Base-by-base conservation (phyloP, 2,888 invertebrate species). In the Hydrotaea cyrtoneurina region DNA sequence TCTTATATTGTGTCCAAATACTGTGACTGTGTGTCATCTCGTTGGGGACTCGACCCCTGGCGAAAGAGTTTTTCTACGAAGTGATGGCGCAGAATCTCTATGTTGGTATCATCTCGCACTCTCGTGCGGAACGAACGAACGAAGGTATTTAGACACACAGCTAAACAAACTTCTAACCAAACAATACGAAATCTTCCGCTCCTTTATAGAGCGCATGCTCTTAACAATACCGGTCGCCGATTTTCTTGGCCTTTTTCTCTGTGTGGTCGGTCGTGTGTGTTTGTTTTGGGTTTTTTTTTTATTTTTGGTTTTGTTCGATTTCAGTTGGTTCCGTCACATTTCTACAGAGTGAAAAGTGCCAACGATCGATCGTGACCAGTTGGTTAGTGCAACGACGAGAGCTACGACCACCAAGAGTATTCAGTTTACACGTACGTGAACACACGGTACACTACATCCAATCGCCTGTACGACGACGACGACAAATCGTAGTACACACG, bases 301-400 rank as follows among this genome's bases (percentile, higher is more conserved):
- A 13, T 23, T 31, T 83, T 77, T 73, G 72, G 26, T 31, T 71
- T 31, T 53, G 53, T 8, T 23, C 4, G 36, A 36, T 36, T 43
- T 46, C 21, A 15, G 19, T 2, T 75, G 73, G 85, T 85, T 82
- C 79, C 85, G 82, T 79, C 79, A 82, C 82, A 82, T 85, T 82
- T 85, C 81, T 84, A 84, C 75, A 62, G 75, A 84, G 84, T 84
- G 84, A 75, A 84, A 84, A 81, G 84, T 64, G 80, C 50, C 3
- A 31, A 4, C 31, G 7, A 31, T 31, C 50, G n/a, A 84, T 84
- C 84, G 84, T 84, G 84, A 84, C 84, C 81, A 76, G 84, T 84
- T 72, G 71, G 84, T 84, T 81, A 84, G 75, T 62, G 59, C 23
- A 59, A 59, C 66, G 36, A 39, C 39, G 39, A 39, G 21, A 4